phyloP scores from a whole-genome alignment of 2,797 vertebrate genomes.

The Malurus leucopterus region DNA sequence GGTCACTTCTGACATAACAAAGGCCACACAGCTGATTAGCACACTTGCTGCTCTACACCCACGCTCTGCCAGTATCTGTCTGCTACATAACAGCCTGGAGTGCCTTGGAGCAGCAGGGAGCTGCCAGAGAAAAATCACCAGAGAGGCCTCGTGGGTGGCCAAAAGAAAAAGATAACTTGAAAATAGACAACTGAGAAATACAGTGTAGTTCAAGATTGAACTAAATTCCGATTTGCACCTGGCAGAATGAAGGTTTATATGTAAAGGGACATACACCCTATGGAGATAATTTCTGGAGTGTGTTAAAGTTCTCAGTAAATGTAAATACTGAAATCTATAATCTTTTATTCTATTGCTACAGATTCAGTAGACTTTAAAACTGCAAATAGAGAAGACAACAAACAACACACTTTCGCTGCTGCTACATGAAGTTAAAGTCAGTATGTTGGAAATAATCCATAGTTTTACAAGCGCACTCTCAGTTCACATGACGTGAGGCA shows the following conservation, averaged over 20 bases:
- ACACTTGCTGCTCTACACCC: not conserved
- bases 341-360: not conserved
- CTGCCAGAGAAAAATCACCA: slow-evolving; percentile 5
- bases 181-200: not conserved
- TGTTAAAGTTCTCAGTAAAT: not conserved
- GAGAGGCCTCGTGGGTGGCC: not conserved
- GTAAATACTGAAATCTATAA: not conserved
- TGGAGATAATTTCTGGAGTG: not conserved
- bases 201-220: not conserved
- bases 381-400: not conserved
- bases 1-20: not conserved
- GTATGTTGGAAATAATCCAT: not conserved
- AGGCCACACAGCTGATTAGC: not conserved
- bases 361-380: not conserved
- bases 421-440: not conserved
- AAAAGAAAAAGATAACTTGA: slow-evolving; percentile 21
- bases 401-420: not conserved
- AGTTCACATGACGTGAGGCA: not conserved
- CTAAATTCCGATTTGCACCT: not conserved
- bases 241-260: not conserved
- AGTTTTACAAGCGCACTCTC: not conserved
- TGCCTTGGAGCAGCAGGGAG: not conserved
- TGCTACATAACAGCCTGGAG: slow-evolving; percentile 7
- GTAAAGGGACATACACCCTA: not conserved
- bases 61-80: not conserved